Evolutionary conservation across 2,888 invertebrate genomes (phyloP), one percentile per base, ranked within the genome.

Genomic region (Nasonovia ribisnigri): DNA sequence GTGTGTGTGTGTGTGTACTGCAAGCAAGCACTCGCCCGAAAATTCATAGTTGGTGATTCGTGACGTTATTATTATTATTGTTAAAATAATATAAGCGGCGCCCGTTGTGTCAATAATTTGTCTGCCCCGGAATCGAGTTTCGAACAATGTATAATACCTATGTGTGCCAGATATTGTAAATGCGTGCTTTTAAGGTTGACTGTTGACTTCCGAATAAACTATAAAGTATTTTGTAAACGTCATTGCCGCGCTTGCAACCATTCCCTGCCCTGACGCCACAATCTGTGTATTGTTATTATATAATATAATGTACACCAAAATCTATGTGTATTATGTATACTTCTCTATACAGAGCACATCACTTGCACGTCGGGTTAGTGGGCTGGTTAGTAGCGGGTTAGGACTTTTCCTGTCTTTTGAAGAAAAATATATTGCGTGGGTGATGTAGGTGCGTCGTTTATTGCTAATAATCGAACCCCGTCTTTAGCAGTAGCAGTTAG

Each of bases 61-160:
- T n/a, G 24, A n/a, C n/a, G 57, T 57, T n/a, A 46, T 90, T 46
- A 13, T 46, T 46, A 26, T 67, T 54, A 5, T 67, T 67, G n/a
- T 67, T 67, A 67, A 67, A 36, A n/a, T n/a, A 67, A 5, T 67
- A 67, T 36, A 16, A 36, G 36, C 16, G 93, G 57, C 90, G 84
- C 93, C 90, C 46, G 51, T 51, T 86, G 67, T 57, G 93, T 86
- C 93, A 90, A 93, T 93, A 93, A 93, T 90, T 90, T 67, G 93
- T 93, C 93, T 90, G 60, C 67, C 86, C 60, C 90, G 86, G 90
- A 90, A 90, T 93, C 84, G 67, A 60, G 60, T 46, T 84, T 67
- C 60, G 90, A 93, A 86, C 90, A 86, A 42, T 24, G 10, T n/a
- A 67, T n/a, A 54, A 26, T 57, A n/a, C n/a, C n/a, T n/a, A 20